phyloP scores from a whole-genome alignment of 2,113 vertebrate genomes.

The Pygathrix nemaeus region DNA sequence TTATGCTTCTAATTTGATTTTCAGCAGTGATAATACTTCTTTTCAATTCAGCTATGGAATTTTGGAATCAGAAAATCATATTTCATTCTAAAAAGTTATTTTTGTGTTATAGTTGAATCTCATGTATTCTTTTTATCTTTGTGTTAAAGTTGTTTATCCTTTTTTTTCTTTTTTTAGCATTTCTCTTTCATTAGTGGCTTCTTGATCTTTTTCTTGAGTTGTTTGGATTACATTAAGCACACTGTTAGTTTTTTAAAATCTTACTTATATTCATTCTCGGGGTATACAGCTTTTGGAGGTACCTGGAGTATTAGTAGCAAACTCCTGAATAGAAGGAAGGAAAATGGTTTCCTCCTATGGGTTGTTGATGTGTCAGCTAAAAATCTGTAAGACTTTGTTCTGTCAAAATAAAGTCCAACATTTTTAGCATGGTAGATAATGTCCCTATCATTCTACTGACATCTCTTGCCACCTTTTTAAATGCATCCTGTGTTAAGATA shows the following conservation, averaged over 20 bases:
- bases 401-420: background rate
- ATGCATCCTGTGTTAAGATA: background rate
- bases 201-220: background rate
- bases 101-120: conserved; percentile 5
- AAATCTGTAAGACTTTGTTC: background rate
- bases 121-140: conserved; percentile 27
- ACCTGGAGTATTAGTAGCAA: background rate
- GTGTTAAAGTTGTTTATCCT: background rate
- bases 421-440: conserved; percentile 1
- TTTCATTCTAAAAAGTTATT: conserved; percentile 6
- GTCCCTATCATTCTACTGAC: background rate
- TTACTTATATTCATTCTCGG: background rate
- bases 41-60: conserved; percentile 42
- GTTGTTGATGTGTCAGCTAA: background rate
- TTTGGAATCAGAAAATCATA: conserved; percentile 50
- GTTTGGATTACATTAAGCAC: background rate
- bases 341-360: background rate
- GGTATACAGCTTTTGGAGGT: background rate
- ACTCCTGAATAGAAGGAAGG: background rate
- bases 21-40: background rate
- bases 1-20: conserved; percentile 10
- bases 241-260: background rate
- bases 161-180: background rate
- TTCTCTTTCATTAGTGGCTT: background rate
- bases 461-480: background rate